These are phyloP conservation scores for Pelobates fuscus DNA, from an alignment of 2,113 vertebrate species.

Conservation along the genomic window DNA sequence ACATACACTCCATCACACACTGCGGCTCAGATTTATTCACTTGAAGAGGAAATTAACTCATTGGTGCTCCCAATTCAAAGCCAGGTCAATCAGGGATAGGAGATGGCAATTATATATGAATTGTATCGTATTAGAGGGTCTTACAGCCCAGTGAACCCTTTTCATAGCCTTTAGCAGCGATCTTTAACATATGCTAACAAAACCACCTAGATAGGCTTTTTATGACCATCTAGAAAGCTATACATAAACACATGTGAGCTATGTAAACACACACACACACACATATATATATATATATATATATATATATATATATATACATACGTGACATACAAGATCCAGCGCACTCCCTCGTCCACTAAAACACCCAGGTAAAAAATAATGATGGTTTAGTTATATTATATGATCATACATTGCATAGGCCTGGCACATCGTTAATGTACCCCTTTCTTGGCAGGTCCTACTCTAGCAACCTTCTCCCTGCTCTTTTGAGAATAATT, in stretches of 20 bases:
- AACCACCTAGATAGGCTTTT: conserved; percentile 8
- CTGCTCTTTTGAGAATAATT: too few species aligned
- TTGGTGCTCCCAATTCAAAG: conserved; percentile 33
- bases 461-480: too few species aligned
- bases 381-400: too few species aligned
- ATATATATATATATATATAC: too few species aligned
- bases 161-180: background rate
- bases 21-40: conserved; percentile 22
- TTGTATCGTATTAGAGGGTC: conserved; percentile 27
- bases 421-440: too few species aligned
- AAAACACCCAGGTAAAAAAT: too few species aligned
- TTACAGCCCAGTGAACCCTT: conserved; percentile 12
- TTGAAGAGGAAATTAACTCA: conserved; percentile 43
- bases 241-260: background rate
- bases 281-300: background rate
- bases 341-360: too few species aligned
- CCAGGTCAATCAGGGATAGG: conserved; percentile 25
- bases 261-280: too few species aligned
- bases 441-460: too few species aligned
- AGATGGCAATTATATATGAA: conserved; percentile 40
- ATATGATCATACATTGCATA: too few species aligned
- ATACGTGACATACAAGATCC: too few species aligned
- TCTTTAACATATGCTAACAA: conserved; percentile 4
- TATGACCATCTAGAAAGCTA: conserved; percentile 2
- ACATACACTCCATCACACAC: conserved; percentile 19